Evolutionary conservation across 1,140 invertebrate species (phyloP).

Genomic region (Bathynomus jamesi): DNA sequence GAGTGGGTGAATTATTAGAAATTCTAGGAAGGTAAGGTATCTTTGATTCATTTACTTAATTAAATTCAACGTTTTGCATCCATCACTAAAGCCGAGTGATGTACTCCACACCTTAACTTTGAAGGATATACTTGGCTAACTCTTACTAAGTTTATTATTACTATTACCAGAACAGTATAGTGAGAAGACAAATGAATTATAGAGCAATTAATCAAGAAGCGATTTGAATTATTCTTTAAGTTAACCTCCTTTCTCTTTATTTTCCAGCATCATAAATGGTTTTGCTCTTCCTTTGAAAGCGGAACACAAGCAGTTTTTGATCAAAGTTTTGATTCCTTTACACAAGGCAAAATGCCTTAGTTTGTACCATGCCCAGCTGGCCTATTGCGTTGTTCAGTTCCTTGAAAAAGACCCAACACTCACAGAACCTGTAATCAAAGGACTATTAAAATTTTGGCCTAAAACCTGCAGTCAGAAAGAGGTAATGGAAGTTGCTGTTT

Average conservation of each 20-base stretch:
- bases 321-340: conserved; percentile 95
- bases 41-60: too few species aligned
- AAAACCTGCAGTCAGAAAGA: conserved; percentile 99
- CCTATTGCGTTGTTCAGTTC: conserved; percentile 99
- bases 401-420: conserved; percentile 95
- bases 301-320: conserved; percentile 95
- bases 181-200: too few species aligned
- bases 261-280: conserved; percentile 91
- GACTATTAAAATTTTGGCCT: conserved; percentile 97
- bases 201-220: too few species aligned
- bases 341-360: conserved; percentile 94
- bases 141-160: too few species aligned
- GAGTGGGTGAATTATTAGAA: conserved; percentile 95
- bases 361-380: conserved; percentile 86
- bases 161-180: too few species aligned
- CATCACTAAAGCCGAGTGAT: too few species aligned
- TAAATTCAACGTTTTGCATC: too few species aligned
- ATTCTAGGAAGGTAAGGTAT: conserved; percentile 71
- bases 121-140: too few species aligned
- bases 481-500: conserved; percentile 40
- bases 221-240: too few species aligned
- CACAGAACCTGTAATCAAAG: conserved; percentile 91
- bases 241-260: conserved; percentile 13
- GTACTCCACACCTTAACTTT: too few species aligned
- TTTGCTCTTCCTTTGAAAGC: conserved; percentile 94